Evolutionary conservation across 2,888 invertebrate species (phyloP), one percentile per base, ranked within the genome.

Genomic region (Lithophane ornitopus): DNA sequence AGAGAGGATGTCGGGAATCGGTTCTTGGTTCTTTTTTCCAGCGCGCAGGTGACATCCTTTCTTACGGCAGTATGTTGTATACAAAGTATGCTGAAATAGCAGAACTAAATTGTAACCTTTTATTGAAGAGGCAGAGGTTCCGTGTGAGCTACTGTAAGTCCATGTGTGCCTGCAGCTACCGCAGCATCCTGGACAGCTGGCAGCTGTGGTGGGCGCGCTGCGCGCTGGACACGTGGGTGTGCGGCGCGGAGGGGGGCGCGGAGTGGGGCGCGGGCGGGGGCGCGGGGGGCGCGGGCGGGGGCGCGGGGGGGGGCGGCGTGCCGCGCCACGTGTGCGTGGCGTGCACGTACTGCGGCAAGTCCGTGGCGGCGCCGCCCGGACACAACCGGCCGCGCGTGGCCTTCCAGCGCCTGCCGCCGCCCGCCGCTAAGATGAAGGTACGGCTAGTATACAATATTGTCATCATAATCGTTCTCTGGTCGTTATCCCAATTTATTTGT

Each of bases 261-360:
- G 91, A 70, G 46, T 70, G 80, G 73, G 83, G 95, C 75, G 88
- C 78, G 83, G 75, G 81, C n/a, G n/a, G 34, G 34, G 34, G 34
- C 34, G 34, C 34, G 6, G 34, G 34, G 34, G 34, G 34, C 34
- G 34, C 34, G 34, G 34, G 34, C n/a, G n/a, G n/a, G 34, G 34
- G 34, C 34, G 34, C 34, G 6, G 34, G 34, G 34, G 34, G 34
- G 34, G 34, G 34, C 7, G 83, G 87, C 67, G 91, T 81, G 74
- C 89, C 92, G 87, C 90, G 92, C 9, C 92, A 92, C 87, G 94
- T 95, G 89, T 93, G 93, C 91, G 98, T 99, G 75, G 98, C 98
- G 9, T 99, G 99, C 95, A 99, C 98, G 91, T 99, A 99, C 96
- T 99, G 99, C 96, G 98, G 99, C 70, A 99, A 99, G 96, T 98